These are phyloP conservation scores for Euphydryas editha DNA, from an alignment of 2,888 invertebrate species.

Conservation along the genomic window DNA sequence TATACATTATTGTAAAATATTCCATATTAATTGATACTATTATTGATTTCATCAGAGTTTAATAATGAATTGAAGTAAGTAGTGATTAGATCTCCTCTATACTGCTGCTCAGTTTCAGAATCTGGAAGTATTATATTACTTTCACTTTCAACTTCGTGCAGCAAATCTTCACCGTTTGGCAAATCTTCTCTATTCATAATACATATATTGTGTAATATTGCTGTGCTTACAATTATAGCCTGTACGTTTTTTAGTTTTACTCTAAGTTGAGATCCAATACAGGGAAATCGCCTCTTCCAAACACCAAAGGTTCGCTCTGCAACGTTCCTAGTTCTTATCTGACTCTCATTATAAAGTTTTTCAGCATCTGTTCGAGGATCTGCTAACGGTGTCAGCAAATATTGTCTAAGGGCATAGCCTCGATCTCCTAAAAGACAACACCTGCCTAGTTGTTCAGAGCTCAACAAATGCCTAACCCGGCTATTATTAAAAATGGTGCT, in stretches of 20 bases:
- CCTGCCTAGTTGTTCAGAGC: neutral
- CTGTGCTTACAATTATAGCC: conserved; percentile 4
- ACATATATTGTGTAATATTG: conserved; percentile 7
- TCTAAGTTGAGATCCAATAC: conserved; percentile 3
- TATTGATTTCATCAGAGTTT: neutral
- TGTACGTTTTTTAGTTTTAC: neutral
- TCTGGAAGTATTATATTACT: neutral
- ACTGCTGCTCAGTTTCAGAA: conserved; percentile 4
- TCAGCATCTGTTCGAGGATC: neutral
- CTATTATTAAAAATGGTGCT: neutral
- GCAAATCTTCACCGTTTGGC: neutral
- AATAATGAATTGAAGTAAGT: conserved; percentile 1
- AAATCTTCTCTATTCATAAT: neutral
- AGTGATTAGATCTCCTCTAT: neutral
- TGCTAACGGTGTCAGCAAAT: neutral
- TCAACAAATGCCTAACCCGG: neutral
- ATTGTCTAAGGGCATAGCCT: neutral
- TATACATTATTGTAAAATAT: no score
- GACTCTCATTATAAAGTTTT: neutral
- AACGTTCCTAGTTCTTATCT: neutral
- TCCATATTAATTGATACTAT: no score
- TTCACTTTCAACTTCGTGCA: neutral
- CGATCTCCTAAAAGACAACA: neutral
- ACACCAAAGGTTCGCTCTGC: neutral
- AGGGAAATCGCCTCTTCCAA: conserved; percentile 4